Percentiles rank a stretch among this genome's conserved stretches.
phyloP scores from a whole-genome alignment of 2,888 invertebrate genomes.

The Sicus ferrugineus region DNA sequence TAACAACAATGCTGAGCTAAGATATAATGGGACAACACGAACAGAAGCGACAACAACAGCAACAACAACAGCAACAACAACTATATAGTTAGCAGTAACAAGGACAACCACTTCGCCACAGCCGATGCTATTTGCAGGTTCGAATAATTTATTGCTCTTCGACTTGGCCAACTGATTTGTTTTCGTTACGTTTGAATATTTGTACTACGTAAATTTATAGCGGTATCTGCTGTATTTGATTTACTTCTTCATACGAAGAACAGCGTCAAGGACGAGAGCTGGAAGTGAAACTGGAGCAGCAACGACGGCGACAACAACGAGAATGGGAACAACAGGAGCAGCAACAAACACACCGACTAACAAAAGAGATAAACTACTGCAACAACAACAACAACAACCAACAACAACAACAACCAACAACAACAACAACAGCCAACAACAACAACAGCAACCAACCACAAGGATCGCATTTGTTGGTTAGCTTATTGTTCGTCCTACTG shows the following conservation, averaged over 20 bases:
- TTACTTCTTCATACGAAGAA: not conserved
- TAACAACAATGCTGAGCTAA: not conserved
- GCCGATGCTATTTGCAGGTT: conserved; percentile 14
- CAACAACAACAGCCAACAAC: conserved; percentile 7
- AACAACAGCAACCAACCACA: not conserved
- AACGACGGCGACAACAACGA: not conserved
- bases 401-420: not conserved
- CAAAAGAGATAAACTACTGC: not conserved
- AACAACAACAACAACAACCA: not conserved
- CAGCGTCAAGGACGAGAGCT: not conserved
- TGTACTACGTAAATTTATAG: conserved; percentile 15
- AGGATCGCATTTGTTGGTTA: not conserved
- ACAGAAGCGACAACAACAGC: not conserved
- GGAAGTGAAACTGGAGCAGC: not conserved
- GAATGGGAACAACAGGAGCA: not conserved
- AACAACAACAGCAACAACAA: not conserved
- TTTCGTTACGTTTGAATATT: conserved; percentile 22
- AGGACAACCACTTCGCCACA: not conserved
- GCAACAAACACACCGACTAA: not conserved
- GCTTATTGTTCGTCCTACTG: not conserved
- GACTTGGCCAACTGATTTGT: conserved; percentile 7
- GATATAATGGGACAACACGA: not conserved
- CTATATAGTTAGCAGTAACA: not conserved
- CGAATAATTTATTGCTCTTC: conserved; percentile 28
- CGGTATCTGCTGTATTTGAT: conserved; percentile 25